phyloP scores from a whole-genome alignment of 1,140 invertebrate species.

The Trichonephila clavata region DNA sequence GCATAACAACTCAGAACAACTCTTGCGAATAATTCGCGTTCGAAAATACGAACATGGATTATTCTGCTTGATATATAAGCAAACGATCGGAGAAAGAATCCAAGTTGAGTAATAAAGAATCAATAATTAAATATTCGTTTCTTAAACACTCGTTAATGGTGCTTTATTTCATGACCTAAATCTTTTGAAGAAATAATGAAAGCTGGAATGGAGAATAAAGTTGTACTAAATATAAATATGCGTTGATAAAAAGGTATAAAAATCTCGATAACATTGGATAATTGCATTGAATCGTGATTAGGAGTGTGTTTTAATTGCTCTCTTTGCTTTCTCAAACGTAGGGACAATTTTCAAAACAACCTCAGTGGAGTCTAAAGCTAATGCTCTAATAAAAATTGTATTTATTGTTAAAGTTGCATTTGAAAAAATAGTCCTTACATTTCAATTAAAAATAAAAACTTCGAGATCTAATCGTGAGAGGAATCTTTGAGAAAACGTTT shows the following conservation, averaged over 20 bases:
- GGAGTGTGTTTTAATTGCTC: background rate
- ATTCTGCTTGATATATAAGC: background rate
- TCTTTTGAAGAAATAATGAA: background rate
- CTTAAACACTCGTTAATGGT: conserved; percentile 5
- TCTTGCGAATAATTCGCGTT: conserved; percentile 4
- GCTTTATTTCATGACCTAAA: conserved; percentile 15
- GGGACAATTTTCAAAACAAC: background rate
- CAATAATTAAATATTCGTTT: conserved; percentile 13
- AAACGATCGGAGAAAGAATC: background rate
- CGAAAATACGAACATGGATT: background rate
- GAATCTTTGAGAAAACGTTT: too few species aligned
- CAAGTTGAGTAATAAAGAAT: background rate
- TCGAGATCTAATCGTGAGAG: too few species aligned
- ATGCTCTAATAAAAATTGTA: too few species aligned
- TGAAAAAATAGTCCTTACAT: too few species aligned
- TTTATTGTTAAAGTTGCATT: too few species aligned
- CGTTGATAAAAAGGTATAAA: background rate
- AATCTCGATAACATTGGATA: background rate
- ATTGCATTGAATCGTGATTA: background rate
- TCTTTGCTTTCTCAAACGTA: background rate
- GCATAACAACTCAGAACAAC: background rate
- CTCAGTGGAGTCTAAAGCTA: background rate
- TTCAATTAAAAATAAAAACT: too few species aligned
- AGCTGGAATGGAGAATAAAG: background rate
- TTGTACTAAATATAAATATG: conserved; percentile 14